Conservation (phyloP, 2,888 invertebrate species). For the Tupiocoris notatus region DNA sequence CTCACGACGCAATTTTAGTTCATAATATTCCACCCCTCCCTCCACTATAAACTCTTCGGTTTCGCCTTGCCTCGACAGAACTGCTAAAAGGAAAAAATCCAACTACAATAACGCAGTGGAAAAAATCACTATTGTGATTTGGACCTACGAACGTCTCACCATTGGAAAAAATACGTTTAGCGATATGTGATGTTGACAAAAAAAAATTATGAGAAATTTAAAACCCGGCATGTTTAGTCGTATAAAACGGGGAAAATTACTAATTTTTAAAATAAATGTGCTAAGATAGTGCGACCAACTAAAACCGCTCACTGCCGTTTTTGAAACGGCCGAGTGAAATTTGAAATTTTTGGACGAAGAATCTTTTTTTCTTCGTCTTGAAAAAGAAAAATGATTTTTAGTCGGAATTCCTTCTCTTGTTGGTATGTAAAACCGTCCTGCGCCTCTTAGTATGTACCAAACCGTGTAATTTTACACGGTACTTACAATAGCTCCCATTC, state of each 20-base stretch:
- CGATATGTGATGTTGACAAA: slow-evolving; percentile 46
- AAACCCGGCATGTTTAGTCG: slow-evolving; percentile 33
- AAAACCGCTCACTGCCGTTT: slow-evolving; percentile 27
- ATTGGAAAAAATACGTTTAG: slow-evolving; percentile 46
- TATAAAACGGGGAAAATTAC: slow-evolving; percentile 14
- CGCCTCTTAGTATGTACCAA: slow-evolving; percentile 46
- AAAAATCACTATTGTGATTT: too few species aligned
- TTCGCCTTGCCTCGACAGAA: too few species aligned
- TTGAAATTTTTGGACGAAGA: neutral
- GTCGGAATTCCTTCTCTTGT: slow-evolving; percentile 11
- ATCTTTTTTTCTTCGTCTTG: neutral
- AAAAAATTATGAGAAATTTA: too few species aligned
- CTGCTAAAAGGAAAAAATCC: neutral
- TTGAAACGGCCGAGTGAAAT: neutral
- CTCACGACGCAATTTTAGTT: too few species aligned
- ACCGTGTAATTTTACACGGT: slow-evolving; percentile 21
- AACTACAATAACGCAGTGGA: too few species aligned
- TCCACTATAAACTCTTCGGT: too few species aligned
- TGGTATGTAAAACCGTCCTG: slow-evolving; percentile 47
- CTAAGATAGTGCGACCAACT: slow-evolving; percentile 47
- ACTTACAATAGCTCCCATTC: slow-evolving; percentile 45
- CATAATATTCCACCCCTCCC: neutral
- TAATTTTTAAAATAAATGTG: slow-evolving; percentile 19
- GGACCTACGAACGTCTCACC: slow-evolving; percentile 28
- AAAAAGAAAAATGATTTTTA: slow-evolving; percentile 1